These are phyloP conservation scores for Syncerus caffer DNA, from an alignment of 2,797 vertebrate genomes.

Conservation along the genomic window DNA sequence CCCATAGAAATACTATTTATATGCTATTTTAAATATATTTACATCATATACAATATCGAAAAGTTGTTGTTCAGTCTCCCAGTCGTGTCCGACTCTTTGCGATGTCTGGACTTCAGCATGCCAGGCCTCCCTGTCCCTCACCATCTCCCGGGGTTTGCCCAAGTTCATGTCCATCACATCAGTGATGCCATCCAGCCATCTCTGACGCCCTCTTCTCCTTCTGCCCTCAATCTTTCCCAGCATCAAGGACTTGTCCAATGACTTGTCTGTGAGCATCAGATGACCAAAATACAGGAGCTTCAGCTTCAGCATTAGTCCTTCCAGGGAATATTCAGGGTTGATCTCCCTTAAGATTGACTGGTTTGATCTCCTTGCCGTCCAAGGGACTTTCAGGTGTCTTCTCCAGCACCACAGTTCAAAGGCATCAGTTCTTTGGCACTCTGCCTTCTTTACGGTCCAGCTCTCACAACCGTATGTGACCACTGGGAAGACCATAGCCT, in stretches of 20 bases:
- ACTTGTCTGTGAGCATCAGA: not conserved
- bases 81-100: not conserved
- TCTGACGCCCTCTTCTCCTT: not conserved
- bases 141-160: not conserved
- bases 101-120: not conserved
- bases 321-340: not conserved
- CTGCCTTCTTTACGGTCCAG: not conserved
- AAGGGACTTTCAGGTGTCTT: not conserved
- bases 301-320: not conserved
- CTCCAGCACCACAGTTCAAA: not conserved
- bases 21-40: not conserved
- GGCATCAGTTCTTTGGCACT: not conserved
- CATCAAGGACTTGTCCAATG: not conserved
- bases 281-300: not conserved
- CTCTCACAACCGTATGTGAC: not conserved
- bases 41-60: not conserved
- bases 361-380: not conserved
- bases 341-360: not conserved
- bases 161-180: not conserved
- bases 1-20: not conserved
- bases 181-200: not conserved
- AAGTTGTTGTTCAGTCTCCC: not conserved
- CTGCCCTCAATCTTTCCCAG: not conserved
- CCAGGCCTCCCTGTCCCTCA: not conserved
- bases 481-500: not conserved